Evolutionary conservation across 1,140 invertebrate species (phyloP).

Genomic region (Temnothorax longispinosus): DNA sequence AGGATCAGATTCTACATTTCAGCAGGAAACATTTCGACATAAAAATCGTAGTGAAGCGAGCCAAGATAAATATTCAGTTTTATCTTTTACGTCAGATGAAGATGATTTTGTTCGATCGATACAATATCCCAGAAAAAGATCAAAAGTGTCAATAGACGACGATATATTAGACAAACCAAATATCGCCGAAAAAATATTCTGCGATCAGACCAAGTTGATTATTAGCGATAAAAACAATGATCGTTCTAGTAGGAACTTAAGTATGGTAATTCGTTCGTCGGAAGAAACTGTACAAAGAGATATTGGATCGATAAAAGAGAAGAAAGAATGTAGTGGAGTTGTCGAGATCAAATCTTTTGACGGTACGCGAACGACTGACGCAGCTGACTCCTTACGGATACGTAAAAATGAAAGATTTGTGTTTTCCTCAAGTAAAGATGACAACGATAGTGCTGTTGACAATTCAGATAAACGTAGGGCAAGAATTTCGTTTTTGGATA

Average conservation of each 20-base stretch:
- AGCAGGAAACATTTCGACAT: neutral
- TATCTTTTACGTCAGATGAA: constrained; percentile 24
- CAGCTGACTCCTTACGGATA: neutral
- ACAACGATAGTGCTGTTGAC: neutral
- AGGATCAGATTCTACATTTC: neutral
- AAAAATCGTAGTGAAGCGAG: neutral
- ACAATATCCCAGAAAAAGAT: constrained; percentile 3
- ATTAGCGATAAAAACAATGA: neutral
- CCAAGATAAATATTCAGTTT: constrained; percentile 2
- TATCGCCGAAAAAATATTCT: neutral
- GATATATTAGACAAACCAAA: neutral
- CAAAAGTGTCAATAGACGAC: neutral
- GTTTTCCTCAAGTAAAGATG: neutral
- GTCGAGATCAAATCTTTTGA: neutral
- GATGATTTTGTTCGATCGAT: constrained; percentile 20
- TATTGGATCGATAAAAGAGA: neutral
- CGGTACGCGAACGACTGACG: neutral
- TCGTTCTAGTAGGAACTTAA: neutral
- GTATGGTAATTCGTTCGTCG: neutral
- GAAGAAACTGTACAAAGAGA: neutral
- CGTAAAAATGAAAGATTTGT: neutral
- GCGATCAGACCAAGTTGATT: neutral
- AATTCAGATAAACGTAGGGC: neutral
- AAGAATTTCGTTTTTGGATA: neutral
- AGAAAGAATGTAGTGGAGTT: neutral